phyloP scores from a whole-genome alignment of 1,140 invertebrate genomes.

The Papilio polyxenes region DNA sequence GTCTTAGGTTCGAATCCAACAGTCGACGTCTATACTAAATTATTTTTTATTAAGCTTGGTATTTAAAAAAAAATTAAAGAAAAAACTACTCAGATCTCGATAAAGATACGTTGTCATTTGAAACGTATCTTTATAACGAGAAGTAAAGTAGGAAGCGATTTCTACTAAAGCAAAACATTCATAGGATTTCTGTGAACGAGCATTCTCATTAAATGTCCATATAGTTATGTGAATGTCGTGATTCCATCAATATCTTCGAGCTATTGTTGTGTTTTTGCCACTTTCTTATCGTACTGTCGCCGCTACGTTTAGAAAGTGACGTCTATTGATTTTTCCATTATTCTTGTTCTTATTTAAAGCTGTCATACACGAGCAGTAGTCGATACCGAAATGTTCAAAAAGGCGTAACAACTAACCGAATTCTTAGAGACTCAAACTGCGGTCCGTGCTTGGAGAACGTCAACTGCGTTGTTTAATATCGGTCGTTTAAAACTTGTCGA shows the following conservation, averaged over 20 bases:
- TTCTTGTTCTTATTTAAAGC: constrained; percentile 37
- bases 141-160: neutral
- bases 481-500: neutral
- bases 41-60: too few relatives aligned
- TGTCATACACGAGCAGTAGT: neutral
- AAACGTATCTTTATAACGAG: neutral
- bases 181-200: constrained; percentile 4
- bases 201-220: constrained; percentile 33
- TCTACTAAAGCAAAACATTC: neutral
- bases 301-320: constrained; percentile 61
- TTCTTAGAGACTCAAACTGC: neutral
- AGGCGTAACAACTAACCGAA: too few relatives aligned
- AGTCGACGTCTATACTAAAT: too few relatives aligned
- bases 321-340: constrained; percentile 68
- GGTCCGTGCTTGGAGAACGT: neutral
- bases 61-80: too few relatives aligned
- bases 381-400: too few relatives aligned
- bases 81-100: too few relatives aligned
- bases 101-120: neutral
- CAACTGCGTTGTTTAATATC: neutral
- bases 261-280: constrained; percentile 63
- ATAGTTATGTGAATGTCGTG: constrained; percentile 64
- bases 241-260: constrained; percentile 60
- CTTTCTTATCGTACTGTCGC: constrained; percentile 58
- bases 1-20: too few relatives aligned